Base-by-base conservation (phyloP, 2,113 vertebrate species). In the Myiozetetes cayanensis region DNA sequence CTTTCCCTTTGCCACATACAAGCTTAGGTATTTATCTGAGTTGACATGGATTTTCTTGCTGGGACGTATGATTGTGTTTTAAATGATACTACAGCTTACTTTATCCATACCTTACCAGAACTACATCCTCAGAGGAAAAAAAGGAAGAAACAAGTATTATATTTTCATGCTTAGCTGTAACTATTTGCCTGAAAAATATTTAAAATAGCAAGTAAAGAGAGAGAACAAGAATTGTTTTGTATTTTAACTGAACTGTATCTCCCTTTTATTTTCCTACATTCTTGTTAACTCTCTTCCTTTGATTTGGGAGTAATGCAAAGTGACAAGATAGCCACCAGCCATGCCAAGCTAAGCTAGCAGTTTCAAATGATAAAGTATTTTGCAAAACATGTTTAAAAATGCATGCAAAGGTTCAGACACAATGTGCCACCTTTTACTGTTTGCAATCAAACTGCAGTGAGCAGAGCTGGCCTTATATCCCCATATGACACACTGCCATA, bases 261-360 rank as follows among this genome's bases (percentile, higher is more conserved):
- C 27, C 31, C 12, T 27, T 52, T 37, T 21, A 63, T 20, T 66
- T n/a, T 47, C 77, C 11, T 53, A 35, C 13, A 19, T 53, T 46
- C 90, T 49, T 0, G 0, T 52, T 16, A 83, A 39, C 43, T 21
- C 12, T 53, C 17, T 47, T 23, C 22, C 46, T 91, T 63, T 63
- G 56, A 84, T 90, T 85, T 87, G 10, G 30, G 71, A 44, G 35
- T 82, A 93, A 94, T 70, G n/a, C 22, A 88, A 71, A 18, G 41
- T 86, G 96, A 96, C 91, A 94, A 84, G 68, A 80, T 53, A 80
- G 89, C n/a, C 59, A 94, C 41, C 50, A 95, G 85, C n/a, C 85
- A 88, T 33, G 33, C 37, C 46, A 91, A 88, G 53, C 50, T 59
- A 85, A 93, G 43, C 22, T 66, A 62, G 30, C 33, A 63, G 35